Evolutionary conservation across 2,888 invertebrate genomes (phyloP).

Genomic region (Cantharis flavilabris): DNA sequence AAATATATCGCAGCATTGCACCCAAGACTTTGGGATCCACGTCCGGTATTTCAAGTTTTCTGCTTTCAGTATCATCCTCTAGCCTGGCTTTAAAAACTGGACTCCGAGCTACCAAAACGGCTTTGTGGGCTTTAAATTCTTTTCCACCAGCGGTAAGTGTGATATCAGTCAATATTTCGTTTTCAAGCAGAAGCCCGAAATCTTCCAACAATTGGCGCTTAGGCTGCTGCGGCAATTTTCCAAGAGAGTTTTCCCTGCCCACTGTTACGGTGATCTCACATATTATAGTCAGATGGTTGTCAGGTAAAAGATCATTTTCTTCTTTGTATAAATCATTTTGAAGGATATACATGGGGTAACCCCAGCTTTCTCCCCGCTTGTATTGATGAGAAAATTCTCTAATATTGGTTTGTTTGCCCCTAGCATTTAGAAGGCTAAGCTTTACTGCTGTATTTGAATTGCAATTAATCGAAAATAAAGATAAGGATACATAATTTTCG

Average conservation of each 20-base stretch:
- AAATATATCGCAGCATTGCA: conserved; percentile 98
- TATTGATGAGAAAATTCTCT: background rate
- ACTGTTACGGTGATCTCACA: background rate
- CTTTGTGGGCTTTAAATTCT: conserved; percentile 96
- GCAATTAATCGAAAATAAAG: background rate
- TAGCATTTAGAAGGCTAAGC: background rate
- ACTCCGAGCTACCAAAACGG: conserved; percentile 97
- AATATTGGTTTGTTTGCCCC: background rate
- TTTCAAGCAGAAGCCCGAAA: background rate
- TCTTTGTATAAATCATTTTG: background rate
- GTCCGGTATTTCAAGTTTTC: conserved; percentile 93
- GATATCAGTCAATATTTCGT: background rate
- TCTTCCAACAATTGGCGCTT: background rate
- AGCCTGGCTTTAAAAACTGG: conserved; percentile 90
- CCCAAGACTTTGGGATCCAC: conserved; percentile 97
- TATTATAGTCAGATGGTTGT: background rate
- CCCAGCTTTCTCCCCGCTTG: background rate
- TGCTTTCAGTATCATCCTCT: conserved; percentile 78
- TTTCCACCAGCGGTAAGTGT: conserved; percentile 60
- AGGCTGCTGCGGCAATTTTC: background rate
- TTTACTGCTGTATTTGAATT: background rate
- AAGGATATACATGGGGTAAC: background rate
- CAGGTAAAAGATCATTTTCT: background rate
- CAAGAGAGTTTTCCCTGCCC: background rate
- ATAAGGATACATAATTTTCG: background rate